A percentile compares a stretch with the other conserved stretches of the same genome.
Conservation (phyloP, 2,113 vertebrate species). For the Progne subis region DNA sequence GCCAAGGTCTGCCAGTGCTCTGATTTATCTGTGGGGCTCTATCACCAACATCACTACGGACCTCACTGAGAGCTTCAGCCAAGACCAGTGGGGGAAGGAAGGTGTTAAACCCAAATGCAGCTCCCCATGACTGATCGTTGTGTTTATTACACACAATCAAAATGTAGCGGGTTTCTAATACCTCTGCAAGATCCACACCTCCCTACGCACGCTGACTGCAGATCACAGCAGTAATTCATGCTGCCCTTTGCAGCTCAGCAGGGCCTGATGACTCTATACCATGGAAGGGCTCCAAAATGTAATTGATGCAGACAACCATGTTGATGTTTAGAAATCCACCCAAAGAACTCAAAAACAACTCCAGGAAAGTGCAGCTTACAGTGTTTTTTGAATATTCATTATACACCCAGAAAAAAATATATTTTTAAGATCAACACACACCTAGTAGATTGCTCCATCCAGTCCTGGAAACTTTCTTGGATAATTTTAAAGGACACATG, state of each 20-base stretch:
- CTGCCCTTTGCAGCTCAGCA: neutral
- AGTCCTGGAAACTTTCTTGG: neutral
- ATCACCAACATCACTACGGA: neutral
- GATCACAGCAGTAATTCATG: neutral
- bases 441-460: neutral
- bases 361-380: neutral
- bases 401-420: neutral
- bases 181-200: neutral
- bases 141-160: neutral
- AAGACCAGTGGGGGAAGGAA: neutral
- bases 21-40: neutral
- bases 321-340: neutral
- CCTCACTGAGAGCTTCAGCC: neutral
- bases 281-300: neutral
- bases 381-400: neutral
- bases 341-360: slow-evolving; percentile 15
- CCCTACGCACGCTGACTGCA: accelerated
- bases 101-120: neutral
- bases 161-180: neutral
- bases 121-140: neutral
- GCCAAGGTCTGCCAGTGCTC: neutral
- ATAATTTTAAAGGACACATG: neutral
- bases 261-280: neutral
- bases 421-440: neutral
- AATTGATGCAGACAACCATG: slow-evolving; percentile 9